Evolutionary conservation across 2,113 vertebrate species (phyloP), one percentile per base, ranked within the genome.

Genomic region (Pardalotus punctatus): DNA sequence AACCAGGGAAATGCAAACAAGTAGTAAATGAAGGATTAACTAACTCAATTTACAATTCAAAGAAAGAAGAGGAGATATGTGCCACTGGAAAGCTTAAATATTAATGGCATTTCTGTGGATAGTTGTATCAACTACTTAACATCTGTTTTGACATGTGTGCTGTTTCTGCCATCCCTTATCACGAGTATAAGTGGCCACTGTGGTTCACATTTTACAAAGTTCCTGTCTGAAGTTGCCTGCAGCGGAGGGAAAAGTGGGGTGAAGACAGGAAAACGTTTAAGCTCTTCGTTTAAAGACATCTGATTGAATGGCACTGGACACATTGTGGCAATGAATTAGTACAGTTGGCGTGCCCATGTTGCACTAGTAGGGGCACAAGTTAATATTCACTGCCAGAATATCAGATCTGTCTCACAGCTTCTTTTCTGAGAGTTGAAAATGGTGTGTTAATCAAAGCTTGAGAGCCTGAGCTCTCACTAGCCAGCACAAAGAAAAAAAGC

Each of bases 21-120:
- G 82, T 73, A 80, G 90, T 92, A 92, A 96, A 95, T 35, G 88
- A 72, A 91, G 81, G 90, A 94, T 94, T 96, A 84, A 73, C 77
- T 96, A 86, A 95, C 92, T 57, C 65, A 8, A 93, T 96, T 96
- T 96, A 81, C 94, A 97, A 97, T 92, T 95, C 93, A 94, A 94
- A 95, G 92, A 47, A 86, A 95, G 92, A 86, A 84, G 85, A 96
- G 90, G 85, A 80, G 88, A 17, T 84, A 94, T 45, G 78, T 80
- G 88, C 91, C 77, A 91, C 86, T 79, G 91, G 95, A 95, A 90
- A 76, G 86, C 94, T 73, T 95, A 92, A 95, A 95, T 97, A 83
- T 95, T 96, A 88, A 95, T 86, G 28, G 24, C 3, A 38, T 91
- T 90, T 93, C 84, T 94, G 92, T 78, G 86, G 93, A 93, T 84